Base-by-base conservation (phyloP, 1,140 invertebrate species). In the Bombus haemorrhoidalis region DNA sequence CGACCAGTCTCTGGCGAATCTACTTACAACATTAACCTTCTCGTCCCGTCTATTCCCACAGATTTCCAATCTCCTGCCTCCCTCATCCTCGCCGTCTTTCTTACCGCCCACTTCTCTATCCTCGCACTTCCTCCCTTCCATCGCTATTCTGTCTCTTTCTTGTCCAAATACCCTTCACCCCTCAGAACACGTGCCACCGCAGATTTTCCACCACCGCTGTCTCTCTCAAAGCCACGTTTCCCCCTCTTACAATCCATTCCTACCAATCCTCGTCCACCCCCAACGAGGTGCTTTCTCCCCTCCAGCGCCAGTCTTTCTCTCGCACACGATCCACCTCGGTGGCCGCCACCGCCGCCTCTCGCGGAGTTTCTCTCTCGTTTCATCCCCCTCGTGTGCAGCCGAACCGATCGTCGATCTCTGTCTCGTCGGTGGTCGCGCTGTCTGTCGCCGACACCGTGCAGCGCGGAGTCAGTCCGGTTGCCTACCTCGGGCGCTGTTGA, bases 381-480 rank as follows among this genome's bases (percentile, higher is more conserved):
- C 37, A 39, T 53, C 41, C 47, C 47, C n/a, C 5, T 47, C 13
- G 57, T 2, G 25, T 43, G 32, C 57, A 64, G 12, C n/a, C n/a
- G 64, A 18, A 69, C 13, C 64, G 47, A 59, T 22, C 22, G 39
- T 64, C 81, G 53, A 59, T 74, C 81, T 75, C 37, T n/a, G 73
- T 76, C 64, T 39, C 5, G 13, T 34, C 78, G 78, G 69, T 41
- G 85, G 85, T 83, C 85, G 85, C 80, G 81, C 81, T 79, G 71
- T 86, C 79, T 64, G 75, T 82, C 83, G 83, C 83, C 74, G 43
- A 85, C 83, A 85, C 78, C 64, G 85, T 77, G 85, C 87, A 81
- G 83, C 78, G 75, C 76, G 64, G 59, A 88, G 88, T 91, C 91
- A 92, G 91, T 93, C 89, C 89, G 91, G 91, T 91, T 92, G 91